A percentile compares a stretch with the other conserved stretches of the same genome.
Evolutionary conservation across 2,888 invertebrate genomes (phyloP).

Genomic region (Myopa testacea): DNA sequence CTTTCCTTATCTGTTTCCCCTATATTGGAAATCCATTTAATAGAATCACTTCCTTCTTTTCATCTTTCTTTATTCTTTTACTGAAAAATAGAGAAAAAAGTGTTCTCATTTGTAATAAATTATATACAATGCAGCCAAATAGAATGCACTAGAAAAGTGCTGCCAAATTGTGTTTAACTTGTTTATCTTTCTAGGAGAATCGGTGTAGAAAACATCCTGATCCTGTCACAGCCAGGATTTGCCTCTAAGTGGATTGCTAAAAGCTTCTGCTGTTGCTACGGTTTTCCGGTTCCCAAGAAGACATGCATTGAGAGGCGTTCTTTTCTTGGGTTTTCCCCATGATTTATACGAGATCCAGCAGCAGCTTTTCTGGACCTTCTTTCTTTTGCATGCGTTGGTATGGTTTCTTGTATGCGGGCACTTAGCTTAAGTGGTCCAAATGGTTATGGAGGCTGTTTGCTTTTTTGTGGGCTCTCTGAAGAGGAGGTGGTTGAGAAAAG

Average conservation of each 20-base stretch:
- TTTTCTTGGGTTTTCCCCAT: not conserved
- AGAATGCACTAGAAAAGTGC: slow-evolving; percentile 15
- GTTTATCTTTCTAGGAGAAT: not conserved
- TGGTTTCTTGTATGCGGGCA: too few relatives aligned
- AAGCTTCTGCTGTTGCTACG: not conserved
- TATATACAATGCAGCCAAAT: slow-evolving; percentile 8
- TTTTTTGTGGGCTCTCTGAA: too few relatives aligned
- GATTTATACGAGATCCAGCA: too few relatives aligned
- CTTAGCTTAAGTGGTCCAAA: too few relatives aligned
- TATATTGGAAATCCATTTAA: not conserved
- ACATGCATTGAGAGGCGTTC: not conserved
- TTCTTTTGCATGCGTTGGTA: too few relatives aligned
- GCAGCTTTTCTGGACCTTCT: too few relatives aligned
- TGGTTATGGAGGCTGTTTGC: too few relatives aligned
- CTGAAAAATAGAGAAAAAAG: not conserved
- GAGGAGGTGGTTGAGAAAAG: too few relatives aligned
- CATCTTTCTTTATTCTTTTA: not conserved
- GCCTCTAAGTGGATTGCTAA: slow-evolving; percentile 5
- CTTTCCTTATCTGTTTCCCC: not conserved
- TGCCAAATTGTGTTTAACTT: slow-evolving; percentile 30
- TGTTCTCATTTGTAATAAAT: not conserved
- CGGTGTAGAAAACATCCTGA: not conserved
- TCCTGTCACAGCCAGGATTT: slow-evolving; percentile 17
- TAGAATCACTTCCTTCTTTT: not conserved
- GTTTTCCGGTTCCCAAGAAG: too few relatives aligned